Evolutionary conservation across 2,113 vertebrate species (phyloP).

Genomic region (Peromyscus polionotus): DNA sequence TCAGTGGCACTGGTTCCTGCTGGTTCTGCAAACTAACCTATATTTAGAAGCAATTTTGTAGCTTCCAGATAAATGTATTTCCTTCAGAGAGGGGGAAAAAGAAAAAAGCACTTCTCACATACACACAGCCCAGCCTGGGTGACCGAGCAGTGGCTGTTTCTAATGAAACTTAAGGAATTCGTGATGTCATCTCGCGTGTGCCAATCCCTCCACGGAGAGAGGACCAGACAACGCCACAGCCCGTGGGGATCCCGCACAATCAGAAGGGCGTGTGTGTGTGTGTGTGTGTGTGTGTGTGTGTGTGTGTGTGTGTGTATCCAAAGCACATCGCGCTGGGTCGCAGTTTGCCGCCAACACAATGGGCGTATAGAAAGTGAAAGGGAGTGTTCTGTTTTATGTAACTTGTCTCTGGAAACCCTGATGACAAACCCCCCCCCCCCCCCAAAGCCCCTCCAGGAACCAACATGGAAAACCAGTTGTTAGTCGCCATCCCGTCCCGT

Average conservation of each 20-base stretch:
- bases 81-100: conserved; percentile 13
- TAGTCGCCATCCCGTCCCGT: neutral
- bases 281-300: no score
- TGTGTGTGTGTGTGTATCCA: neutral
- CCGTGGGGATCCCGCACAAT: neutral
- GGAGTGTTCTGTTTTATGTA: conserved; percentile 31
- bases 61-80: conserved; percentile 82
- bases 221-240: conserved; percentile 53
- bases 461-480: conserved; percentile 78
- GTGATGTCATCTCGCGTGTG: conserved; percentile 70
- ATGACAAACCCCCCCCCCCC: conserved; percentile 43
- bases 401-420: conserved; percentile 7
- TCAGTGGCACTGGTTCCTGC: conserved; percentile 68
- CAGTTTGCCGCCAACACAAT: conserved; percentile 22
- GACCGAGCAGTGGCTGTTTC: conserved; percentile 75
- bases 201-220: conserved; percentile 67
- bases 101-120: conserved; percentile 30
- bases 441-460: conserved; percentile 74
- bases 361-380: conserved; percentile 49
- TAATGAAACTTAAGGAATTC: conserved; percentile 79
- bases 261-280: conserved; percentile 47
- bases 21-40: conserved; percentile 77
- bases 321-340: conserved; percentile 51
- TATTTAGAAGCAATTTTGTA: conserved; percentile 75
- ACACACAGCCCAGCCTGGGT: conserved; percentile 50